Evolutionary conservation across 2,888 invertebrate genomes (phyloP).

Genomic region (Chironomus tentans): DNA sequence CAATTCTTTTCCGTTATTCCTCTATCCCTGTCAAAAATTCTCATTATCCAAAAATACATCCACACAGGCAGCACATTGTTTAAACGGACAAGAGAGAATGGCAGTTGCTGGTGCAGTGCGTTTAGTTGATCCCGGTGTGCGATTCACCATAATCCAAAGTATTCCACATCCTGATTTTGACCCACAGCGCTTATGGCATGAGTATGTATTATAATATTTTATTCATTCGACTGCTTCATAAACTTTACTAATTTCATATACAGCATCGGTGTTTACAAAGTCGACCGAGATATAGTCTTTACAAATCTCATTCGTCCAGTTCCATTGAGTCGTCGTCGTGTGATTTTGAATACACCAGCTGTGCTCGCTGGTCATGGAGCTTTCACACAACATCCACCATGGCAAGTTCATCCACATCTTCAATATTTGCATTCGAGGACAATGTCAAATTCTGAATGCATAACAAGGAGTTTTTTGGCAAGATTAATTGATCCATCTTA

Average conservation of each 20-base stretch:
- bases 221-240: background rate
- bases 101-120: background rate
- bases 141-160: background rate
- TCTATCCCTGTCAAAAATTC: too few relatives aligned
- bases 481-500: background rate
- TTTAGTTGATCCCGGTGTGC: background rate
- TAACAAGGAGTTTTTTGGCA: background rate
- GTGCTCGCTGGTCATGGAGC: background rate
- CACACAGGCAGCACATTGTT: background rate
- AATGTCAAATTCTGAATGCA: background rate
- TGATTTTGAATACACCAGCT: background rate
- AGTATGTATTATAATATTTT: background rate
- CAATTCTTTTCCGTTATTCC: too few relatives aligned
- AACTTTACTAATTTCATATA: background rate
- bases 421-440: background rate
- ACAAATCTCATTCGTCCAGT: background rate
- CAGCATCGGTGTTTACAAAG: background rate
- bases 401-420: background rate
- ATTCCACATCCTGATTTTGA: background rate
- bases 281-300: background rate
- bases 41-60: too few relatives aligned
- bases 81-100: background rate
- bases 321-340: background rate
- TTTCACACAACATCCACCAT: background rate
- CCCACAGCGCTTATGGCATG: background rate